Evolutionary conservation across 1,140 invertebrate genomes (phyloP).

Genomic region (Semibalanus balanoides): DNA sequence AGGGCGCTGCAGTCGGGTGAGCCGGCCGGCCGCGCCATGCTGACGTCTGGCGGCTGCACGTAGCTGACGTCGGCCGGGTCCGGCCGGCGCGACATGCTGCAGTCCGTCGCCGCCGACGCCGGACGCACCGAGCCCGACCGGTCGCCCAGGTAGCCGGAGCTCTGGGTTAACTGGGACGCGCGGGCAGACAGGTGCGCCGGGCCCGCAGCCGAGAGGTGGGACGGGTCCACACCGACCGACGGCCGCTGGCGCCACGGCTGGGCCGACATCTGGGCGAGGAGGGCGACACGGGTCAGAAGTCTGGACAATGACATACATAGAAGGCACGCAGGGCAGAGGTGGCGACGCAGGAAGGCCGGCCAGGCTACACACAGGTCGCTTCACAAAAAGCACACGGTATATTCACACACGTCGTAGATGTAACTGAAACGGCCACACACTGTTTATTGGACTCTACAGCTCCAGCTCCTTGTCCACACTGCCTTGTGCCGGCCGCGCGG

Average conservation of each 20-base stretch:
- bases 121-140: background rate
- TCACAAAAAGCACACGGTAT: too few species aligned
- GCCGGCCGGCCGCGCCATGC: background rate
- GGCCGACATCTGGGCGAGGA: background rate
- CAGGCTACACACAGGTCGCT: too few species aligned
- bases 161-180: background rate
- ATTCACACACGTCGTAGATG: too few species aligned
- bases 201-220: background rate
- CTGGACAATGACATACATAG: too few species aligned
- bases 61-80: background rate
- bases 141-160: slow-evolving; percentile 23
- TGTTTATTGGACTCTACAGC: too few species aligned
- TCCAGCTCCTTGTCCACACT: too few species aligned
- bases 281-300: too few species aligned
- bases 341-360: too few species aligned
- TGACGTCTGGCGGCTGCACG: background rate
- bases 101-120: background rate
- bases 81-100: background rate
- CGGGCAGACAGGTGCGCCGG: too few species aligned
- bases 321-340: too few species aligned
- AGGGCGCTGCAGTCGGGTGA: background rate
- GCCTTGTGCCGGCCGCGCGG: too few species aligned
- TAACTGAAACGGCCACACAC: too few species aligned
- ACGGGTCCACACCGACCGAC: background rate
- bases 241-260: background rate